phyloP scores from a whole-genome alignment of 2,888 invertebrate genomes.

The Cenopis cana region DNA sequence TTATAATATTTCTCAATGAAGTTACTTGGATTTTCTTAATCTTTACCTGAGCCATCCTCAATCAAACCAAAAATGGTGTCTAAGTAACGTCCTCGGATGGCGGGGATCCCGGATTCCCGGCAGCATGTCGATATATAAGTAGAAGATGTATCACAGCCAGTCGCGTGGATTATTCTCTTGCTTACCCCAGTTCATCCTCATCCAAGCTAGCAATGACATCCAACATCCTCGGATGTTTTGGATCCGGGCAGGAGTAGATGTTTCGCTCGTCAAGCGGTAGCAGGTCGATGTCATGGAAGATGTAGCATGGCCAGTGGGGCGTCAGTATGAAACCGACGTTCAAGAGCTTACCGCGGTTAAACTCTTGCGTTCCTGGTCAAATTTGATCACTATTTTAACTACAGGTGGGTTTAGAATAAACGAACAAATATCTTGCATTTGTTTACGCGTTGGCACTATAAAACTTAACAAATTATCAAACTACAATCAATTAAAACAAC shows the following conservation, averaged over 20 bases:
- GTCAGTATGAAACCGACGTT: conserved; percentile 96
- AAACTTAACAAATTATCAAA: too few relatives aligned
- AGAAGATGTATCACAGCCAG: too few relatives aligned
- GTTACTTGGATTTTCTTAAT: too few relatives aligned
- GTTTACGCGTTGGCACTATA: too few relatives aligned
- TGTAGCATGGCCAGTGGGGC: conserved; percentile 93
- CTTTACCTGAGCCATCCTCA: too few relatives aligned
- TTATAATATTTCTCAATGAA: too few relatives aligned
- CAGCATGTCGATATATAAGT: too few relatives aligned
- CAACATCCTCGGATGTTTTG: conserved; percentile 94
- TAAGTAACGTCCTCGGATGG: too few relatives aligned
- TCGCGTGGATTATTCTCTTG: not conserved
- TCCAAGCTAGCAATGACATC: conserved; percentile 93
- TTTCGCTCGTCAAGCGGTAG: conserved; percentile 96
- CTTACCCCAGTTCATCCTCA: not conserved
- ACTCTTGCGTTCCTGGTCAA: conserved; percentile 86
- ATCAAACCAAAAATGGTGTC: too few relatives aligned
- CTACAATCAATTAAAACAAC: too few relatives aligned
- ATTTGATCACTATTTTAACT: not conserved
- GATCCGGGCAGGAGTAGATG: conserved; percentile 94
- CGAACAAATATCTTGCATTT: too few relatives aligned
- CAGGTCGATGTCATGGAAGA: conserved; percentile 98
- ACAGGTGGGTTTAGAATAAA: not conserved
- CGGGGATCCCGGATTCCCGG: too few relatives aligned
- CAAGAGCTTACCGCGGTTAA: conserved; percentile 98